These are phyloP conservation scores for Agriotes lineatus DNA, from an alignment of 2,888 invertebrate genomes.

Conservation along the genomic window DNA sequence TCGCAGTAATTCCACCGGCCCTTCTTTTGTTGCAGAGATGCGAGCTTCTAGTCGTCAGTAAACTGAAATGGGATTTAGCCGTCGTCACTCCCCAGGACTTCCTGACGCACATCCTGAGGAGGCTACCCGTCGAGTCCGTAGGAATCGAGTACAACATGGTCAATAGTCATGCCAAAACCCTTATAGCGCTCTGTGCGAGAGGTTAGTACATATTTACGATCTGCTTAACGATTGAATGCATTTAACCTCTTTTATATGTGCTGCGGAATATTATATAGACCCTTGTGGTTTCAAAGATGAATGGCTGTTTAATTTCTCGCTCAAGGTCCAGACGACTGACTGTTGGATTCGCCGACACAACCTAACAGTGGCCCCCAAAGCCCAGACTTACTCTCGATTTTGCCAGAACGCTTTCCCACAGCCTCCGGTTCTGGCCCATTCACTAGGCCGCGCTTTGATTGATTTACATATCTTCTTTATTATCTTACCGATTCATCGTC, in stretches of 20 bases:
- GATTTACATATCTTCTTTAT: not conserved
- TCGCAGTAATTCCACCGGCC: conserved; percentile 41
- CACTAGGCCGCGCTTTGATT: not conserved
- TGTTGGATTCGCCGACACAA: conserved; percentile 47
- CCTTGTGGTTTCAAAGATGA: conserved; percentile 51
- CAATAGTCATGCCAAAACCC: conserved; percentile 88
- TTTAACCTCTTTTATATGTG: conserved; percentile 27
- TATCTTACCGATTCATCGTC: not conserved
- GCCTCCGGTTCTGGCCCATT: conserved; percentile 16
- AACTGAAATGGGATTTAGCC: conserved; percentile 94
- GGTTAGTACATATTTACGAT: conserved; percentile 72
- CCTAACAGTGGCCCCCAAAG: conserved; percentile 57
- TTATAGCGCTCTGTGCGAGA: conserved; percentile 91
- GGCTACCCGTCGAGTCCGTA: conserved; percentile 77
- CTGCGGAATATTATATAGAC: conserved; percentile 29
- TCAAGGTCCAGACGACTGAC: conserved; percentile 55
- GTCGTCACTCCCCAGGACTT: conserved; percentile 95
- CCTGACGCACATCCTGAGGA: conserved; percentile 82
- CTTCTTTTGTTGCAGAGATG: conserved; percentile 81
- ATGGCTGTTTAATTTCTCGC: conserved; percentile 53
- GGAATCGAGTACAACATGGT: conserved; percentile 79
- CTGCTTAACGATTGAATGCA: not conserved
- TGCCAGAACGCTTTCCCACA: conserved; percentile 30
- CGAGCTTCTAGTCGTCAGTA: conserved; percentile 91
- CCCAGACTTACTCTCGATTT: conserved; percentile 17